A percentile compares a stretch with the other conserved stretches of the same genome.
Conservation (phyloP, 2,888 invertebrate species). For the Leptinotarsa haldemani region DNA sequence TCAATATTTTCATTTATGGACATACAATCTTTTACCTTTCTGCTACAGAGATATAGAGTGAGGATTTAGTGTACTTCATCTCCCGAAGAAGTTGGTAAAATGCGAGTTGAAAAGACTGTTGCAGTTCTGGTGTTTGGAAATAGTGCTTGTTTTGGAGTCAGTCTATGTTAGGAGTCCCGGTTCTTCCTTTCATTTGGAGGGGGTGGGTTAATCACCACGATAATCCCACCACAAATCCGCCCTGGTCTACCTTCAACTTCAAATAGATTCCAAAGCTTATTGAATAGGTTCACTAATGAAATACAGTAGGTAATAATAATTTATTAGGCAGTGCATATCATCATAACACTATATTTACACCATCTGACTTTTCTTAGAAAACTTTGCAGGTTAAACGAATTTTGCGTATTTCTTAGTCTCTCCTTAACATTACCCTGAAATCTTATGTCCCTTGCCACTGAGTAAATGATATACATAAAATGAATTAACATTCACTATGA, state of each 20-base stretch:
- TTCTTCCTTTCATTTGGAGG: no score
- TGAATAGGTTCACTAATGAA: conserved; percentile 6
- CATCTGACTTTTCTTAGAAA: conserved; percentile 59
- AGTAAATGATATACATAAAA: conserved; percentile 42
- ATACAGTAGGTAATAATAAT: conserved; percentile 58
- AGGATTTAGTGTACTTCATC: no score
- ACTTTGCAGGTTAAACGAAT: conserved; percentile 56
- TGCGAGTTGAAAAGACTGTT: no score
- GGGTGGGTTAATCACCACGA: no score
- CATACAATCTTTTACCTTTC: no score
- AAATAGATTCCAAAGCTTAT: not conserved
- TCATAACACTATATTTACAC: conserved; percentile 67
- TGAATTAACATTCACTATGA: conserved; percentile 31
- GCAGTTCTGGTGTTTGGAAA: no score
- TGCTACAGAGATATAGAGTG: no score
- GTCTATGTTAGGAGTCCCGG: no score
- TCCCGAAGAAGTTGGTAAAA: no score
- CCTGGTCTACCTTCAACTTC: not conserved
- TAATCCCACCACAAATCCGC: no score
- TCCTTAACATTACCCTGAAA: conserved; percentile 49
- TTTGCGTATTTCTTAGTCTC: conserved; percentile 51
- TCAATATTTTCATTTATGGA: no score
- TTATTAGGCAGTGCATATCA: conserved; percentile 66
- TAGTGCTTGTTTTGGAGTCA: no score
- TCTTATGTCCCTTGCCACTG: conserved; percentile 46